Percentiles rank a stretch among this genome's conserved stretches.
Conservation (phyloP, 2,888 invertebrate species). For the Eupithecia tripunctaria region DNA sequence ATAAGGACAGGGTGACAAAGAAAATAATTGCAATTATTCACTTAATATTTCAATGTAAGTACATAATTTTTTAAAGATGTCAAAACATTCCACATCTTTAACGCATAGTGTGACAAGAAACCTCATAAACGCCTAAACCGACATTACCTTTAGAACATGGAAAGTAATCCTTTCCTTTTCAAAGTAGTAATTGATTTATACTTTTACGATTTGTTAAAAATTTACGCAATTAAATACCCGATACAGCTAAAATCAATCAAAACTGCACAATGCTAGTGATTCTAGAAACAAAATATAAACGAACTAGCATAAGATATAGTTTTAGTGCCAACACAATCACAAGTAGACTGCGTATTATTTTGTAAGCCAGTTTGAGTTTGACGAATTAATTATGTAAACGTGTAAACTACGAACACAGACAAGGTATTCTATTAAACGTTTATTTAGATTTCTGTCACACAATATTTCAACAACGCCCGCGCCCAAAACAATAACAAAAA, state of each 20-base stretch:
- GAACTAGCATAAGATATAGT: neutral
- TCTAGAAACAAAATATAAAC: neutral
- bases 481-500: slow-evolving; percentile 43
- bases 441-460: neutral
- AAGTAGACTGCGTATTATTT: no score
- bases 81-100: neutral
- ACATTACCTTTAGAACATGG: neutral
- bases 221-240: no score
- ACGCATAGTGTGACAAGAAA: neutral
- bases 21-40: neutral
- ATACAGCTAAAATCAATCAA: neutral
- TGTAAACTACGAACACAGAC: no score
- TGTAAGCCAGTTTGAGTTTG: no score
- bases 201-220: neutral
- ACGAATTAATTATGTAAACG: no score
- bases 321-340: neutral
- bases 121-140: neutral
- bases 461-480: slow-evolving; percentile 11
- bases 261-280: neutral
- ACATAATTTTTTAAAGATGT: neutral
- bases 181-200: neutral
- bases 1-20: neutral
- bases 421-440: neutral
- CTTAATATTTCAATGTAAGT: neutral
- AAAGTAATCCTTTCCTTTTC: neutral